Evolutionary conservation across 2,797 vertebrate species (phyloP), one percentile per base, ranked within the genome.

Genomic region (Ctenochaetus hawaiiensis): DNA sequence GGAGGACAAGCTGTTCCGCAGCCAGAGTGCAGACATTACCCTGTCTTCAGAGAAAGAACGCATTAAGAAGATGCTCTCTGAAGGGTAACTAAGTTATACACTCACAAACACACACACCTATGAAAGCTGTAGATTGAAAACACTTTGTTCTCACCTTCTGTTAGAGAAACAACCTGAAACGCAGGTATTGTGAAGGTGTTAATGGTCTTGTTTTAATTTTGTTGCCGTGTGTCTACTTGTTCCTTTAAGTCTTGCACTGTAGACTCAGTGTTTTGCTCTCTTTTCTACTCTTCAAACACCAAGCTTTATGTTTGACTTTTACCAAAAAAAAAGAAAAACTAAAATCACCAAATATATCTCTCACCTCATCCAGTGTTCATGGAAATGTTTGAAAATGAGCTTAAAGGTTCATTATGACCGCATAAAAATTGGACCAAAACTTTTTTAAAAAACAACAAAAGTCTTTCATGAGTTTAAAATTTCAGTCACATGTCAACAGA

Each of bases 41-140:
- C 95, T 97, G 16, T 94, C 94, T 0, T 94, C 97, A 0, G 98
- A 99, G 91, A 96, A 97, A 73, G 97, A 99, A 80, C 93, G 97
- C 63, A 96, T 99, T 48, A 99, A 97, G 91, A 99, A 99, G 94
- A 99, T 99, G 98, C 95, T 99, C 7, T 99, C 98, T 0, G 98
- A 99, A 91, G 97, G 98, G 98, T 99, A 95, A 93, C 17, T 3
- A 12, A 60, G 22, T 44, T n/a, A 8, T 5, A 0, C 39, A 23
- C 43, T 1, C 60, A 56, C 45, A 58, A 30, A 62, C 41, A 52
- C 60, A 62, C 16, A 41, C n/a, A 34, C 5, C 5, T 2, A n/a
- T 30, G 4, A 34, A 77, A 67, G 52, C 8, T 34, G 6, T 20
- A 48, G 20, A 41, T 9, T 5, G 34, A 3, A 44, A 22, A 67